A percentile compares a stretch with the other conserved stretches of the same genome.
These are phyloP conservation scores for Trypoxylon attenuatum DNA, from an alignment of 2,888 invertebrate genomes.

Conservation along the genomic window DNA sequence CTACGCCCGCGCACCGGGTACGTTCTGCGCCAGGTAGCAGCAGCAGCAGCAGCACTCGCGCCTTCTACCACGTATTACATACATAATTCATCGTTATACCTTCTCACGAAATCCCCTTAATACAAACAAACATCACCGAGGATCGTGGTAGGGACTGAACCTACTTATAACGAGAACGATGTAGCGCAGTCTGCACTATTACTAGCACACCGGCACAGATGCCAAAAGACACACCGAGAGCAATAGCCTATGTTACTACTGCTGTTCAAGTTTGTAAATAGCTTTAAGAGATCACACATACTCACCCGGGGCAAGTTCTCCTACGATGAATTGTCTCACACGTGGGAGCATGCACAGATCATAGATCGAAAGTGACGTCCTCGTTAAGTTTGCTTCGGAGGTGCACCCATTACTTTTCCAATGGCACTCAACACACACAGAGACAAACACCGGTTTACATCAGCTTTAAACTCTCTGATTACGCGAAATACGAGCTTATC, in stretches of 20 bases:
- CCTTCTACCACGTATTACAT: no score
- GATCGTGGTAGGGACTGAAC: constrained; percentile 10
- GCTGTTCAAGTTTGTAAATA: constrained; percentile 64
- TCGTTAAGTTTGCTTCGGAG: constrained; percentile 33
- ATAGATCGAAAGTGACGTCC: no score
- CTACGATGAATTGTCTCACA: no score
- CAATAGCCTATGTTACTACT: constrained; percentile 37
- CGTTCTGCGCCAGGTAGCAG: no score
- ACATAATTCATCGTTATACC: no score
- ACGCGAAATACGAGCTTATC: constrained; percentile 42
- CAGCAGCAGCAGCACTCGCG: no score
- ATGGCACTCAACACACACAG: constrained; percentile 5
- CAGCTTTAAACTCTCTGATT: no score
- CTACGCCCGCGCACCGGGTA: constrained; percentile 21
- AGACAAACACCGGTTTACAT: constrained; percentile 9
- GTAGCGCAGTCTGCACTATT: constrained; percentile 17
- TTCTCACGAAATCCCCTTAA: no score
- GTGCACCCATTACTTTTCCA: constrained; percentile 35
- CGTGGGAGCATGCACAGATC: no score
- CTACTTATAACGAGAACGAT: constrained; percentile 25
- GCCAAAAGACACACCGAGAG: no score
- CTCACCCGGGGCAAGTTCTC: no score
- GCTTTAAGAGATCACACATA: constrained; percentile 55
- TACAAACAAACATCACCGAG: constrained; percentile 21
- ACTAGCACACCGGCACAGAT: no score